phyloP scores from a whole-genome alignment of 2,113 vertebrate genomes.

The Suncus etruscus region DNA sequence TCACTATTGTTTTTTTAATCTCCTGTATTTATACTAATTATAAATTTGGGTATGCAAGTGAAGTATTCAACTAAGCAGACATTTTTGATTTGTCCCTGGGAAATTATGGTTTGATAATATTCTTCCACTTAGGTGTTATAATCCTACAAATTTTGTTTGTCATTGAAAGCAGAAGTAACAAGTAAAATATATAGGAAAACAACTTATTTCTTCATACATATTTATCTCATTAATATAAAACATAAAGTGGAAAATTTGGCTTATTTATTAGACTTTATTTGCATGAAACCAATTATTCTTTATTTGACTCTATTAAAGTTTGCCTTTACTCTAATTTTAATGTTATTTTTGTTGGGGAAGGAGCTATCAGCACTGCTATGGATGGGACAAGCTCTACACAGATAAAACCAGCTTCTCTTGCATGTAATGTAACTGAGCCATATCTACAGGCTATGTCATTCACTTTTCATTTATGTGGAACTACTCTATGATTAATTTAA shows the following conservation, averaged over 20 bases:
- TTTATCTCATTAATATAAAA: slow-evolving; percentile 4
- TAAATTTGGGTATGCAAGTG: slow-evolving; percentile 50
- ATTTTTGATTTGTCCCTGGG: not conserved
- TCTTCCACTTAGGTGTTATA: not conserved
- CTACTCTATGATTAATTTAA: slow-evolving; percentile 18
- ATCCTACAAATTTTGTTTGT: slow-evolving; percentile 6
- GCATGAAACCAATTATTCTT: not conserved
- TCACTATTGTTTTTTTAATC: not conserved
- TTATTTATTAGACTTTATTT: slow-evolving; percentile 45
- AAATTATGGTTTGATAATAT: not conserved
- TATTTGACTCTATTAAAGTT: not conserved
- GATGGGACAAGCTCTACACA: too few relatives aligned
- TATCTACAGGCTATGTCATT: not conserved
- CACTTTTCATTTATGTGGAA: not conserved
- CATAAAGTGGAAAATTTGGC: slow-evolving; percentile 9
- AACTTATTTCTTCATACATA: not conserved
- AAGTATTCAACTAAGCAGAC: not conserved
- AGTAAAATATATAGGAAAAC: not conserved
- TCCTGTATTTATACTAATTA: not conserved
- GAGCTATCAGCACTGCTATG: not conserved
- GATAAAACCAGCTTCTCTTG: too few relatives aligned
- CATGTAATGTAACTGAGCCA: too few relatives aligned
- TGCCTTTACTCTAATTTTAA: not conserved
- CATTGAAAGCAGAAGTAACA: slow-evolving; percentile 11
- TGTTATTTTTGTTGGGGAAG: too few relatives aligned